A percentile compares a stretch with the other conserved stretches of the same genome.
phyloP scores from a whole-genome alignment of 2,888 invertebrate species.

The Mesochorus sp. region DNA sequence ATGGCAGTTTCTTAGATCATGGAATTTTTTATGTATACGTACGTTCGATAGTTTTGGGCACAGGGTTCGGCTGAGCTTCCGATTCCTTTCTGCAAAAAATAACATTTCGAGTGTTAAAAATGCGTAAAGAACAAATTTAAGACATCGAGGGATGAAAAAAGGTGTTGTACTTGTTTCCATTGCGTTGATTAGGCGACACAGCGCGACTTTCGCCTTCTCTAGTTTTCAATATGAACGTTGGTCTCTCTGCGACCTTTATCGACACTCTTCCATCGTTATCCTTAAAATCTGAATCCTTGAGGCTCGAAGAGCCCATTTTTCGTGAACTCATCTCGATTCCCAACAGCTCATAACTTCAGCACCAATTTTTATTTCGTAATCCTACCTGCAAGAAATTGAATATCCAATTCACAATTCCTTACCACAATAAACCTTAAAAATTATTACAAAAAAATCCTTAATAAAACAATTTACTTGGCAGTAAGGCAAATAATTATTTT shows the following conservation, averaged over 20 bases:
- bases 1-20: no score
- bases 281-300: slow-evolving; percentile 75
- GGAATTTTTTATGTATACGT: slow-evolving; percentile 57
- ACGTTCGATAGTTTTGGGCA: slow-evolving; percentile 72
- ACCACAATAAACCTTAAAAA: no score
- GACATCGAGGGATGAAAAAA: neutral
- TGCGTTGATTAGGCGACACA: slow-evolving; percentile 85
- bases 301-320: slow-evolving; percentile 70
- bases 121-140: neutral
- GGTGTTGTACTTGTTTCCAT: slow-evolving; percentile 73
- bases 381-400: slow-evolving; percentile 10
- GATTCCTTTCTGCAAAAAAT: slow-evolving; percentile 71
- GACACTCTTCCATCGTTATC: slow-evolving; percentile 74
- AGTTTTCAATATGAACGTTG: slow-evolving; percentile 88
- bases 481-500: no score
- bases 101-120: neutral
- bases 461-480: no score
- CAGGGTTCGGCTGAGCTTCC: slow-evolving; percentile 67
- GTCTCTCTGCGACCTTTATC: slow-evolving; percentile 80
- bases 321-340: slow-evolving; percentile 68
- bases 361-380: neutral
- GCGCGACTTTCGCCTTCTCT: slow-evolving; percentile 86
- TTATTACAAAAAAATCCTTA: no score
- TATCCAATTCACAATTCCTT: neutral
- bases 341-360: slow-evolving; percentile 1